Conservation (phyloP, 1,140 invertebrate genomes). For the Bemisia tabaci region DNA sequence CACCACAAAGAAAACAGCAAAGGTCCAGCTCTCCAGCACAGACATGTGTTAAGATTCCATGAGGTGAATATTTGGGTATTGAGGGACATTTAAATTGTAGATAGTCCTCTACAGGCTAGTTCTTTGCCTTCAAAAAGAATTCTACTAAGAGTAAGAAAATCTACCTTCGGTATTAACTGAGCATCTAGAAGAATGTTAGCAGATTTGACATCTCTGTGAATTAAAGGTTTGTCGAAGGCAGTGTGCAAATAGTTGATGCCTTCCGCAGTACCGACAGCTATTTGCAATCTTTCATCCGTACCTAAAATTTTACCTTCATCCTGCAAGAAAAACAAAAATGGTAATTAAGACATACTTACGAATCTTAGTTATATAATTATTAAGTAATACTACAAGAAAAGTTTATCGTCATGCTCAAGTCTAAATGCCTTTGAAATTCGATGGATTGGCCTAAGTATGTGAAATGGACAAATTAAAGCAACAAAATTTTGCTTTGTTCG, state of each 20-base stretch:
- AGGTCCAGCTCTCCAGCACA: no score
- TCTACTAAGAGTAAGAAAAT: no score
- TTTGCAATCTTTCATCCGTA: constrained; percentile 38
- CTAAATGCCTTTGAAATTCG: no score
- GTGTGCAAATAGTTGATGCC: constrained; percentile 50
- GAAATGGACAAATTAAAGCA: no score
- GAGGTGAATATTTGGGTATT: no score
- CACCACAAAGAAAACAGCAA: no score
- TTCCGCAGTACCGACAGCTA: constrained; percentile 43
- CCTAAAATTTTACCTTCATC: constrained; percentile 28
- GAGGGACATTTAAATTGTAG: no score
- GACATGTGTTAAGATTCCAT: no score
- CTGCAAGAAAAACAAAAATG: constrained; percentile 12
- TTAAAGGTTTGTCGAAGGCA: constrained; percentile 35
- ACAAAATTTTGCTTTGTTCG: no score
- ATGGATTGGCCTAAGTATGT: no score
- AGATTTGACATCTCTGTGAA: constrained; percentile 63
- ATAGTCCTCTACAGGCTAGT: no score
- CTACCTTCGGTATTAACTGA: constrained; percentile 46
- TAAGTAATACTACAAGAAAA: background rate
- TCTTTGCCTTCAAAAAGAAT: no score
- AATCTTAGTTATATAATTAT: background rate
- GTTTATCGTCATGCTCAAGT: background rate
- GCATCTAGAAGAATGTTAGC: constrained; percentile 56
- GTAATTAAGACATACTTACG: background rate